Conservation (phyloP, 1,140 invertebrate species). For the Aphaenogaster ashmeadi region DNA sequence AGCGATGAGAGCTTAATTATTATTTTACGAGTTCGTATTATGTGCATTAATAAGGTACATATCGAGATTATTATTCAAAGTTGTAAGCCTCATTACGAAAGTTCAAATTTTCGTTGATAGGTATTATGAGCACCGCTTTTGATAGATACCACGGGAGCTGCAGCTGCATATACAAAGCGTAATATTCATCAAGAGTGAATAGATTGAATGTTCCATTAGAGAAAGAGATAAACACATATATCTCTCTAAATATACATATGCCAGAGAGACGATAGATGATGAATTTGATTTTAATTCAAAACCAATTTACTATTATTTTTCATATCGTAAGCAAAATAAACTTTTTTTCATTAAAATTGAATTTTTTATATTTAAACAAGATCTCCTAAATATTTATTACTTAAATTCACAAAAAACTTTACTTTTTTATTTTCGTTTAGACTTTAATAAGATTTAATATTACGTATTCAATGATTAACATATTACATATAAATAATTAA, state of each 20-base stretch:
- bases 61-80: slow-evolving; percentile 36
- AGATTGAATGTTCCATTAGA: neutral
- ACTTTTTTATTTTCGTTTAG: neutral
- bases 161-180: neutral
- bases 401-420: neutral
- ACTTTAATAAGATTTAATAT: neutral
- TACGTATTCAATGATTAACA: neutral
- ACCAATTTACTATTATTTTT: slow-evolving; percentile 12
- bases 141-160: neutral
- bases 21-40: slow-evolving; percentile 31
- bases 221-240: neutral
- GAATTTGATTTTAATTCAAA: neutral
- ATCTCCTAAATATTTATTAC: neutral
- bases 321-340: neutral
- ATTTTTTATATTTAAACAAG: neutral
- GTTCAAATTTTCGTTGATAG: slow-evolving; percentile 25
- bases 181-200: slow-evolving; percentile 18
- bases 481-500: neutral
- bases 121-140: slow-evolving; percentile 28
- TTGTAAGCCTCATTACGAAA: slow-evolving; percentile 7
- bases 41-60: slow-evolving; percentile 28
- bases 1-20: slow-evolving; percentile 22
- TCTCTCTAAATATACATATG: neutral
- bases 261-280: neutral
- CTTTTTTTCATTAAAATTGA: neutral